Base-by-base conservation (phyloP, 2,113 vertebrate species). In the Tragelaphus imberbis region DNA sequence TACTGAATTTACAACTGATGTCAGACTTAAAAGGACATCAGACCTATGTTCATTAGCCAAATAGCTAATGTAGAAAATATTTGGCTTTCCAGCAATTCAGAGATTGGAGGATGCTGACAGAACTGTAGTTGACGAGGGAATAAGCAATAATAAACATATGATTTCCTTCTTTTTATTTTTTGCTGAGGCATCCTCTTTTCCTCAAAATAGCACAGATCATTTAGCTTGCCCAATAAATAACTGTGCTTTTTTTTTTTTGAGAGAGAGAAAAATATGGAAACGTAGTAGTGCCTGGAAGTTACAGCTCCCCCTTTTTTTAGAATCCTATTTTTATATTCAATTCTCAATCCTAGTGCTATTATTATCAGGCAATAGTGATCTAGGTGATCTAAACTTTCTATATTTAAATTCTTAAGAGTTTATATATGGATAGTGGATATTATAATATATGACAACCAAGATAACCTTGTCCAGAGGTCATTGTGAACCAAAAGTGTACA, bases 301-400 rank as follows among this genome's bases (percentile, higher is more conserved):
- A 77, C 51, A 79, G 68, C 44, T 88, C 19, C 36, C 3, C 51
- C 58, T 47, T 71, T 65, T 97, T 91, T 89, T 93, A 84, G 86
- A 94, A 80, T 87, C 12, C 19, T 96, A 84, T 91, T 97, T 97
- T 93, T 95, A 86, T 90, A 80, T 12, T 77, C n/a, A 85, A 4
- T 25, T 86, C n/a, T 88, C 33, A 65, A 63, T 51, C 59, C 16
- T 71, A 55, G 51, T 93, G 33, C 44, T 93, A 25, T 93, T 86
- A 23, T 94, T 82, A 49, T 47, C 49, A 84, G 47, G 40, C 53
- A 87, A 11, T 53, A 93, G 40, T 86, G 53, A 84, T 81, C 44
- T 82, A 58, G 47, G 51, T 84, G 30, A 90, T 55, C 55, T 89
- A 61, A 88, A 92, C 61, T 13, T 47, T 40, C 55, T 90, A 15